Evolutionary conservation across 2,888 invertebrate genomes (phyloP), one percentile per base, ranked within the genome.

Genomic region (Elegia similella): DNA sequence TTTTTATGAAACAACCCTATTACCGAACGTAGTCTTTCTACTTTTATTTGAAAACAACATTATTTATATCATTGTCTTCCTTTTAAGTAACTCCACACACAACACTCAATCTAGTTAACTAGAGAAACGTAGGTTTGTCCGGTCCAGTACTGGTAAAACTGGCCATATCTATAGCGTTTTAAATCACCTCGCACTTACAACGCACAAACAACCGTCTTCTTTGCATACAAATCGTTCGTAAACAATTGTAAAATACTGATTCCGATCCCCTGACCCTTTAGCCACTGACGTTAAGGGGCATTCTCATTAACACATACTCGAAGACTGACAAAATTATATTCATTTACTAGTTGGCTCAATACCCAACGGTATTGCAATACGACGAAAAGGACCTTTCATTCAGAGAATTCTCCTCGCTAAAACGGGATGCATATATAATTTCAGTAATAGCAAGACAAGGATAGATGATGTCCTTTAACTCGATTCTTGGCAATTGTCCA

Each of bases 401-500:
- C 88, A 90, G 84, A 71, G 88, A 86, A 89, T 88, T 84, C 82
- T 73, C 76, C 70, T 68, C 60, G 69, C 62, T 57, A 68, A 67
- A 79, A 59, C 56, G 77, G 69, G 85, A 90, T 62, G 60, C 34
- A 63, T 1, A 67, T 78, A 84, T 60, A n/a, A n/a, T 59, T 60
- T 29, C 50, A 15, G 10, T 10, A 55, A 44, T 54, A 30, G 80
- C 55, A 58, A 12, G 73, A 82, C 38, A 66, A 64, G 62, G 83
- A 84, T 32, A 58, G 68, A 52, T 30, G 62, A 79, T 75, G 71
- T 78, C 80, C 80, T 84, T 50, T 78, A 79, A 71, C 75, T 80
- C 76, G 73, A 78, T 76, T 85, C 89, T 90, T 90, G 90, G 90
- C 90, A 90, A 85, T 86, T 84, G 88, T 88, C 90, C 90, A 90